Evolutionary conservation across 2,113 vertebrate species (phyloP).

Genomic region (Eptesicus fuscus): DNA sequence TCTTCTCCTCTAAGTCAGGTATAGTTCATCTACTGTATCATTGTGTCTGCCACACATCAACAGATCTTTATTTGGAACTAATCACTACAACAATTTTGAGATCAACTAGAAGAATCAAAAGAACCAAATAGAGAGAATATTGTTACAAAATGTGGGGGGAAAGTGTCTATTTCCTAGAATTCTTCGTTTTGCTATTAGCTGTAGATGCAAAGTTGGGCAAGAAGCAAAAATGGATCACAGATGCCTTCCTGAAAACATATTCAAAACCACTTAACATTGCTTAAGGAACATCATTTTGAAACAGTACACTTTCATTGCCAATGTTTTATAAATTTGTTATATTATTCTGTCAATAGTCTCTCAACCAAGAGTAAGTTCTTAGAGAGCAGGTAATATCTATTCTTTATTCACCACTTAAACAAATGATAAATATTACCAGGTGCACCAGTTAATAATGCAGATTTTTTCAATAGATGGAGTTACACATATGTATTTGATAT

Average conservation of each 20-base stretch:
- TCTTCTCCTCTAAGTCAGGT: neutral
- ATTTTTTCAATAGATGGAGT: too few relatives aligned
- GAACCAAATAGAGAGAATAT: neutral
- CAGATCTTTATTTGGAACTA: conserved; percentile 9
- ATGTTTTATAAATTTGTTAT: neutral
- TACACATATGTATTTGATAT: too few relatives aligned
- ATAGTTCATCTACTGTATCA: neutral
- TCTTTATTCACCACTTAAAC: neutral
- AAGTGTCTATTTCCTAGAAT: neutral
- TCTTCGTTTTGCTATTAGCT: neutral
- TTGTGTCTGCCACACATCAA: neutral
- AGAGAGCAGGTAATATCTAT: neutral
- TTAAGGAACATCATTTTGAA: neutral
- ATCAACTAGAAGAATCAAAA: conserved; percentile 61
- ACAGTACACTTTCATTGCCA: neutral
- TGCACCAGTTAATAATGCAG: too few relatives aligned
- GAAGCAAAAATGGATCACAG: neutral
- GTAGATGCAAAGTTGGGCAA: neutral
- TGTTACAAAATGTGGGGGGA: neutral
- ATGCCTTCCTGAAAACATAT: neutral
- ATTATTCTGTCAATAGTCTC: neutral
- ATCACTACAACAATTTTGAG: conserved; percentile 13
- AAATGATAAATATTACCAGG: neutral
- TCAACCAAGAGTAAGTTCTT: neutral
- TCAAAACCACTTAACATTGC: neutral